Evolutionary conservation across 2,113 vertebrate species (phyloP).

Genomic region (Orientallactaga bullata): DNA sequence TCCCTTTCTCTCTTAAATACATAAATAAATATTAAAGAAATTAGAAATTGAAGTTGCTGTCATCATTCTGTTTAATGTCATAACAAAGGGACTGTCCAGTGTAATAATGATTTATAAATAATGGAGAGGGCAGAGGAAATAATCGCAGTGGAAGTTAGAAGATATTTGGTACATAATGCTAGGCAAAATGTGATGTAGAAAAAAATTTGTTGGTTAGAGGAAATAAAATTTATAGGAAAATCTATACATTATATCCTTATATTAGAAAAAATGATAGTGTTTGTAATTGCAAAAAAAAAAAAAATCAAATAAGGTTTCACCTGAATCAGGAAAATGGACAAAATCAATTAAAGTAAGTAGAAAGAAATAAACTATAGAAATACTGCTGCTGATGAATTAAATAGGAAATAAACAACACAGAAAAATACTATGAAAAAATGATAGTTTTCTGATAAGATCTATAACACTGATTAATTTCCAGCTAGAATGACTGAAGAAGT

Average conservation of each 20-base stretch:
- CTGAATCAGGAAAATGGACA: not conserved
- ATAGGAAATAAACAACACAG: not conserved
- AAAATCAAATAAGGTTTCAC: not conserved
- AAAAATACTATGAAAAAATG: not conserved
- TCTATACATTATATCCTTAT: not conserved
- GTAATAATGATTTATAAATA: not conserved
- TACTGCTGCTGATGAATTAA: not conserved
- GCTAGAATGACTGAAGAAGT: not conserved
- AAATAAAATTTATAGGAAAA: not conserved
- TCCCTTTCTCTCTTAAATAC: no score
- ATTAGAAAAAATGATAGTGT: not conserved
- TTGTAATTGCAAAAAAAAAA: not conserved
- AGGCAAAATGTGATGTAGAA: not conserved
- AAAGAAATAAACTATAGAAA: not conserved
- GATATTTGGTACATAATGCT: not conserved
- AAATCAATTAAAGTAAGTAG: not conserved
- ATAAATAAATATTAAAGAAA: no score
- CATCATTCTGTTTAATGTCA: not conserved
- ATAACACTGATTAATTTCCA: not conserved
- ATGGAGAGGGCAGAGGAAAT: constrained; percentile 1
- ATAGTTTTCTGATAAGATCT: not conserved
- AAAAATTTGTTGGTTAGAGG: not conserved
- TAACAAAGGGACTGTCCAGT: not conserved
- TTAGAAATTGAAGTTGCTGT: not conserved
- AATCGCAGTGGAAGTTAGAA: not conserved